These are phyloP conservation scores for Antechinus flavipes DNA, from an alignment of 2,113 vertebrate species.

Conservation along the genomic window DNA sequence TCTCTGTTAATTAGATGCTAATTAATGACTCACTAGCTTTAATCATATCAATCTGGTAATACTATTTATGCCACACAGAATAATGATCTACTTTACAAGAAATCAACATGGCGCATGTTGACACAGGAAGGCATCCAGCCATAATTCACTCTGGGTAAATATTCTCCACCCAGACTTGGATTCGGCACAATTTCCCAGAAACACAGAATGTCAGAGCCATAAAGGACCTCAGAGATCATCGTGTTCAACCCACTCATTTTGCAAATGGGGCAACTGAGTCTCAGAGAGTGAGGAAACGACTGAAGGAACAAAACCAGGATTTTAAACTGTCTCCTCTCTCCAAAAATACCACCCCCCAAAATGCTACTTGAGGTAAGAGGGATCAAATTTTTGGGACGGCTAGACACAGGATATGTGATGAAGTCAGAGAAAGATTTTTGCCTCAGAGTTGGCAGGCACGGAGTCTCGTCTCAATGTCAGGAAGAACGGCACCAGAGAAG, in stretches of 20 bases:
- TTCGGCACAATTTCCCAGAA: conserved; percentile 77
- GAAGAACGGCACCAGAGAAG: not conserved
- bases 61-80: conserved; percentile 85
- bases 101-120: conserved; percentile 81
- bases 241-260: conserved; percentile 41
- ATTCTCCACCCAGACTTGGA: conserved; percentile 78
- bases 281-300: not conserved
- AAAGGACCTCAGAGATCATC: not conserved
- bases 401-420: not conserved
- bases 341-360: not conserved
- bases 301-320: not conserved
- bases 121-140: conserved; percentile 81
- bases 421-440: not conserved
- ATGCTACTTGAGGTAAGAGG: not conserved
- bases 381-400: not conserved
- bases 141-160: conserved; percentile 83
- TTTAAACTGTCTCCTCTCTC: not conserved
- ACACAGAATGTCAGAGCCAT: not conserved
- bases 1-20: conserved; percentile 86
- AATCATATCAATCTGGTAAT: conserved; percentile 85
- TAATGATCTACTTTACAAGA: conserved; percentile 85
- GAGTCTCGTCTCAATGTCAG: conserved; percentile 20
- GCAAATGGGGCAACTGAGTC: not conserved
- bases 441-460: not conserved
- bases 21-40: conserved; percentile 84